Percentiles rank a stretch among this genome's conserved stretches.
These are phyloP conservation scores for Cristatella mucedo DNA, from an alignment of 2,888 invertebrate species.

Conservation along the genomic window DNA sequence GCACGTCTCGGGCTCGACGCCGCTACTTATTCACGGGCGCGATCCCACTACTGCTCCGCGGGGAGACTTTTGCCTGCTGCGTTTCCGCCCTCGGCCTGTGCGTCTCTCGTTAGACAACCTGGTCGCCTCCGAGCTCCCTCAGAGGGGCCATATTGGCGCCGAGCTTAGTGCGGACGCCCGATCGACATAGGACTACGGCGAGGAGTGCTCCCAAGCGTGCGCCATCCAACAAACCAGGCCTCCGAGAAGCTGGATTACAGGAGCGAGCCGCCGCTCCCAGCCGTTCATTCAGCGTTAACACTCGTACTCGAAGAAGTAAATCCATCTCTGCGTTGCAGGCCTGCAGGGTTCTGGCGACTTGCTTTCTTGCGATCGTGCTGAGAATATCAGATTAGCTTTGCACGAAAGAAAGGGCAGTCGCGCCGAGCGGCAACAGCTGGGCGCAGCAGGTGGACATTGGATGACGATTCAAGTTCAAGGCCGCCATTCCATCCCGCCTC, in stretches of 20 bases:
- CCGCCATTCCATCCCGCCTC: no score
- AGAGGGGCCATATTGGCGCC: constrained; percentile 84
- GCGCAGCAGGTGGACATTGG: no score
- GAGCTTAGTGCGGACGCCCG: constrained; percentile 76
- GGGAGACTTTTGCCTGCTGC: constrained; percentile 99
- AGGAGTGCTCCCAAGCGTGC: constrained; percentile 70
- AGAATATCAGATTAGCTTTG: no score
- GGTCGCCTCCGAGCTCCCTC: constrained; percentile 65
- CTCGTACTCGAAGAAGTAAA: no score
- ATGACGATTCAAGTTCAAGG: no score
- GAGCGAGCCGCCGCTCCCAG: constrained; percentile 89
- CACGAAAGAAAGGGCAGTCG: no score
- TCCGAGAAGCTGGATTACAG: constrained; percentile 96
- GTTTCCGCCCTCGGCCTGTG: constrained; percentile 97
- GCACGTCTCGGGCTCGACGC: constrained; percentile 61
- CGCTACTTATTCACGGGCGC: constrained; percentile 81
- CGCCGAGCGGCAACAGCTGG: no score
- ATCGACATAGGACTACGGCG: constrained; percentile 58
- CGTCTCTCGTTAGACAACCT: constrained; percentile 94
- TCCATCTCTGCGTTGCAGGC: no score
- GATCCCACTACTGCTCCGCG: constrained; percentile 95
- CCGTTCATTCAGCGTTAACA: no score
- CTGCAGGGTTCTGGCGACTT: no score
- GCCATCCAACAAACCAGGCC: constrained; percentile 75
- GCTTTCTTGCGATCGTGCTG: no score